Evolutionary conservation across 2,888 invertebrate species (phyloP).

Genomic region (Clunio marinus): DNA sequence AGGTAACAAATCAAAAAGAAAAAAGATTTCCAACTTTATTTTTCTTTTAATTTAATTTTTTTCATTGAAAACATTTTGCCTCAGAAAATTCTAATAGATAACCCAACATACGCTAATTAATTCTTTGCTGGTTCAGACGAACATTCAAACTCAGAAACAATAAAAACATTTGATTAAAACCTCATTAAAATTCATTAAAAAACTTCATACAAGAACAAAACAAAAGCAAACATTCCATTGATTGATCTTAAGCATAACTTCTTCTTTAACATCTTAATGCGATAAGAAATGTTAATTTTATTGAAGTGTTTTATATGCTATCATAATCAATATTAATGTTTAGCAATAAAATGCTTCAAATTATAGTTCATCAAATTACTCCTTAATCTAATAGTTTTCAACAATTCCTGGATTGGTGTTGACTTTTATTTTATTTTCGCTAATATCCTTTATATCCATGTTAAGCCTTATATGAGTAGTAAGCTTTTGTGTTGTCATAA

Average conservation of each 20-base stretch:
- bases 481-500: too few relatives aligned
- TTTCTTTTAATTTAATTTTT: not conserved
- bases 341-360: not conserved
- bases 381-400: too few relatives aligned
- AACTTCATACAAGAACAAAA: conserved; percentile 28
- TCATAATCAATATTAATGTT: not conserved
- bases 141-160: conserved; percentile 2
- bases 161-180: conserved; percentile 11
- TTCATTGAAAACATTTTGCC: conserved; percentile 20
- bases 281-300: conserved; percentile 23
- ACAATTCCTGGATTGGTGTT: not conserved
- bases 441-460: too few relatives aligned
- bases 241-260: not conserved
- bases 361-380: too few relatives aligned
- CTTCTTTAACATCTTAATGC: conserved; percentile 30
- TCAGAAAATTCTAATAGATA: conserved; percentile 8
- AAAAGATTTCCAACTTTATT: conserved; percentile 19
- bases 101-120: conserved; percentile 1
- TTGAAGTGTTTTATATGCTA: not conserved
- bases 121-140: not conserved
- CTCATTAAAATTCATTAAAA: not conserved
- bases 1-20: conserved; percentile 47
- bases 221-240: not conserved
- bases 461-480: too few relatives aligned
- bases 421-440: not conserved